Conservation (phyloP, 53 echinoderm and acorn worm genomes). For the Astropecten irregularis region DNA sequence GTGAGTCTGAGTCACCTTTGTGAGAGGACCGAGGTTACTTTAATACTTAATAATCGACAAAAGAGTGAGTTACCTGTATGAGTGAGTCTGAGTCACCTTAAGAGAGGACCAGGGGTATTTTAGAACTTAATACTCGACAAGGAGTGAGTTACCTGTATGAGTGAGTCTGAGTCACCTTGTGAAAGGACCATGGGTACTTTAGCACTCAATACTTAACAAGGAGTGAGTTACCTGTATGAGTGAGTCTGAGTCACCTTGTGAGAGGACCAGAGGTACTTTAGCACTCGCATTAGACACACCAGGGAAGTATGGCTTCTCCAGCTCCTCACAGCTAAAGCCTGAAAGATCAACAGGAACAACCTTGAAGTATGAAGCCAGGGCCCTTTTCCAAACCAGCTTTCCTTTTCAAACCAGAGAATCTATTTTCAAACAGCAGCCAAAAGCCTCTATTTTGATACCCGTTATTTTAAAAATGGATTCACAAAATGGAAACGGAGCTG, state of each 20-base stretch:
- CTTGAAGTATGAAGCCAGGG: too few species aligned
- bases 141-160: neutral
- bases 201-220: too few species aligned
- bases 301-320: slow-evolving; percentile 85
- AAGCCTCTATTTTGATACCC: too few species aligned
- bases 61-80: slow-evolving; percentile 46
- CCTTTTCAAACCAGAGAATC: too few species aligned
- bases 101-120: neutral
- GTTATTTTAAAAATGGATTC: too few species aligned
- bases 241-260: slow-evolving; percentile 33
- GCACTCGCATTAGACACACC: slow-evolving; percentile 65
- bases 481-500: too few species aligned
- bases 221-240: slow-evolving; percentile 78
- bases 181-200: neutral
- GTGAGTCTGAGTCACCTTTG: neutral
- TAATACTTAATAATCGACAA: neutral
- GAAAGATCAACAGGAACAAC: neutral
- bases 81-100: neutral
- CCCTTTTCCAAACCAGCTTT: too few species aligned
- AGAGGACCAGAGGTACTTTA: slow-evolving; percentile 75
- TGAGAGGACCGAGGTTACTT: neutral
- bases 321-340: slow-evolving; percentile 80
- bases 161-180: neutral
- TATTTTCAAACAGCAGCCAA: too few species aligned
- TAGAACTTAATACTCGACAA: neutral